Percentiles rank a stretch among this genome's conserved stretches.
These are phyloP conservation scores for Cyphomyrus plagiostoma DNA, from an alignment of 2,113 vertebrate species.

Conservation along the genomic window DNA sequence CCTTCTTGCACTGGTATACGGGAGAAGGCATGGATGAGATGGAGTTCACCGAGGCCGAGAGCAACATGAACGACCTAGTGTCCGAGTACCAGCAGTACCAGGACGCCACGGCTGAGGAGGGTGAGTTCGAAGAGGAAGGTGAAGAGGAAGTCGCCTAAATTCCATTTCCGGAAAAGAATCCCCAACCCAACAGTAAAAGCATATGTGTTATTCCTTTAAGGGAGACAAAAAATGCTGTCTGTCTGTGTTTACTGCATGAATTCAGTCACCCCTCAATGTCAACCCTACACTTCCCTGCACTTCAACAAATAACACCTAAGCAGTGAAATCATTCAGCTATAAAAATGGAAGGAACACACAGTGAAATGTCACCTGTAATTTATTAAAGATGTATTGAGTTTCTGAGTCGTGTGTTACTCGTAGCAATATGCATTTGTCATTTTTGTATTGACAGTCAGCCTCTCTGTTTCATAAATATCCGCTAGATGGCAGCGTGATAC, in stretches of 20 bases:
- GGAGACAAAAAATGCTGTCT: neutral
- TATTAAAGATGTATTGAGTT: conserved; percentile 37
- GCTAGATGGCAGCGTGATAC: conserved; percentile 21
- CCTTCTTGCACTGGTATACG: conserved; percentile 85
- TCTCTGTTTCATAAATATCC: neutral
- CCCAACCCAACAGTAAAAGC: neutral
- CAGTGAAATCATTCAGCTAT: conserved; percentile 46
- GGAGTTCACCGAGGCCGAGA: conserved; percentile 87
- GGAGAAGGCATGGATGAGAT: conserved; percentile 86
- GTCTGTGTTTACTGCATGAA: neutral
- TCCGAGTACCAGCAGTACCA: conserved; percentile 90
- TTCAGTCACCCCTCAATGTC: neutral
- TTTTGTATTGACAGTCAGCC: neutral
- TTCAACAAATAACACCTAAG: conserved; percentile 40
- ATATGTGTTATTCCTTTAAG: neutral
- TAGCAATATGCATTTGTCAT: conserved; percentile 25
- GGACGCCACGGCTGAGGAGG: conserved; percentile 83
- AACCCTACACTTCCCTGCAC: neutral
- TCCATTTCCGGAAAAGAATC: neutral
- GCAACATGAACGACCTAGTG: conserved; percentile 90
- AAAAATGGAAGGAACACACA: conserved; percentile 36
- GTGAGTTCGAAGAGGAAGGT: conserved; percentile 66
- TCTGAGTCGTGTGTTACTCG: conserved; percentile 4
- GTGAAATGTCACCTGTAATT: conserved; percentile 24
- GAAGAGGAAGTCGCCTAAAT: conserved; percentile 61